phyloP scores from a whole-genome alignment of 2,113 vertebrate genomes.

The Microtus richardsoni region DNA sequence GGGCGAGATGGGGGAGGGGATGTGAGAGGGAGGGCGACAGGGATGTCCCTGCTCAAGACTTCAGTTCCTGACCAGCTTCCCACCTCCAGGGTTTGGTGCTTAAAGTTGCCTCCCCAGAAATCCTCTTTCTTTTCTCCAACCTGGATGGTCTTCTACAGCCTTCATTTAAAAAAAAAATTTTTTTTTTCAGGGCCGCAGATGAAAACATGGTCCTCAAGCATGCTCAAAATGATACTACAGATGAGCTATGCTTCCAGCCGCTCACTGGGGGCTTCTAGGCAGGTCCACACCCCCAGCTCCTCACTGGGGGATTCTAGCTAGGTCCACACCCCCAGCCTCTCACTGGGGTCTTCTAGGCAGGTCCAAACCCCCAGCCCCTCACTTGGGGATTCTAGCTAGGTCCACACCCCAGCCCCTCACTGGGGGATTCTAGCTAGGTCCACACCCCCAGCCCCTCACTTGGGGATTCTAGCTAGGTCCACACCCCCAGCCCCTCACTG shows the following conservation, averaged over 20 bases:
- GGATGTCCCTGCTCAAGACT: neutral
- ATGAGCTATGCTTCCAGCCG: neutral
- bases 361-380: neutral
- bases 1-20: accelerated
- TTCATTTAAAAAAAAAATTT: neutral
- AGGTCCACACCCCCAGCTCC: neutral
- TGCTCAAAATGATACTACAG: neutral
- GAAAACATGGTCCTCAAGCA: neutral
- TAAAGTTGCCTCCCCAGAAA: neutral
- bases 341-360: neutral
- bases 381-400: too few relatives aligned
- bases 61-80: neutral
- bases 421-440: neutral
- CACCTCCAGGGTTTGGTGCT: neutral
- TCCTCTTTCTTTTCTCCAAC: neutral
- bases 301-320: neutral
- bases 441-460: neutral
- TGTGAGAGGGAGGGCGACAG: neutral
- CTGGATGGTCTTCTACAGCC: neutral
- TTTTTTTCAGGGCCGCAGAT: neutral
- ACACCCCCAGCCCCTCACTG: neutral
- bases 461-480: neutral
- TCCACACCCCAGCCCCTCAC: too few relatives aligned
- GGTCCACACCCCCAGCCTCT: neutral
- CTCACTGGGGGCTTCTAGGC: neutral